phyloP scores from a whole-genome alignment of 1,140 invertebrate genomes.

The Pseudomyrmex flavicornis region DNA sequence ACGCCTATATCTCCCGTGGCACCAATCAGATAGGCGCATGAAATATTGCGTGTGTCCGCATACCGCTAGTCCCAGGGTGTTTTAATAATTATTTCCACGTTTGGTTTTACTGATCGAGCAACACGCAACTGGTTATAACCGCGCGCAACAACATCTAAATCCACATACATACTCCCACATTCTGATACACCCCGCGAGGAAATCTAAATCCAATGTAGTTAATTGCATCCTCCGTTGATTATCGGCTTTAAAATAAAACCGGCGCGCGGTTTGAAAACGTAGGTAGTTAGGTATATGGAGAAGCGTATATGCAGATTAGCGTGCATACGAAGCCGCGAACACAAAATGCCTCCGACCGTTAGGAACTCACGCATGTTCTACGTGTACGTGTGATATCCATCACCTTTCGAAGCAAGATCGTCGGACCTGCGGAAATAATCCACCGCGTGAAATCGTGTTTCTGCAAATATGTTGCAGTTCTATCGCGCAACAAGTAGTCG shows the following conservation, averaged over 20 bases:
- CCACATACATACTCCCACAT: conserved; percentile 16
- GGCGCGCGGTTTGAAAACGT: background rate
- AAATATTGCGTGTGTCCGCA: background rate
- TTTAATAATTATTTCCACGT: conserved; percentile 28
- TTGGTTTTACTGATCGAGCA: conserved; percentile 16
- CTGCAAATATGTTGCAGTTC: conserved; percentile 35
- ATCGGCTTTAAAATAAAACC: conserved; percentile 26
- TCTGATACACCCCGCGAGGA: conserved; percentile 8
- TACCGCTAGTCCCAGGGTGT: conserved; percentile 11
- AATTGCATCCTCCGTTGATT: conserved; percentile 38
- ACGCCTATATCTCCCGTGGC: background rate
- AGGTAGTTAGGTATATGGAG: too few species aligned
- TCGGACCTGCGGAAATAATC: conserved; percentile 56
- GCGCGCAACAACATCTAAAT: conserved; percentile 22
- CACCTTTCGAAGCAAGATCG: conserved; percentile 31
- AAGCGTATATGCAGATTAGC: conserved; percentile 8
- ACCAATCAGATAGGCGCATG: conserved; percentile 16
- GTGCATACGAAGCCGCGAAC: conserved; percentile 15
- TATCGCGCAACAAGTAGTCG: conserved; percentile 67
- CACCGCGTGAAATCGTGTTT: conserved; percentile 55
- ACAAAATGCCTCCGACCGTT: conserved; percentile 36
- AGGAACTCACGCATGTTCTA: conserved; percentile 1
- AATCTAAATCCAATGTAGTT: conserved; percentile 19
- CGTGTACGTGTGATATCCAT: conserved; percentile 4
- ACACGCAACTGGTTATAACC: conserved; percentile 30